phyloP scores from a whole-genome alignment of 2,888 invertebrate genomes.

The Phytoseiulus persimilis region DNA sequence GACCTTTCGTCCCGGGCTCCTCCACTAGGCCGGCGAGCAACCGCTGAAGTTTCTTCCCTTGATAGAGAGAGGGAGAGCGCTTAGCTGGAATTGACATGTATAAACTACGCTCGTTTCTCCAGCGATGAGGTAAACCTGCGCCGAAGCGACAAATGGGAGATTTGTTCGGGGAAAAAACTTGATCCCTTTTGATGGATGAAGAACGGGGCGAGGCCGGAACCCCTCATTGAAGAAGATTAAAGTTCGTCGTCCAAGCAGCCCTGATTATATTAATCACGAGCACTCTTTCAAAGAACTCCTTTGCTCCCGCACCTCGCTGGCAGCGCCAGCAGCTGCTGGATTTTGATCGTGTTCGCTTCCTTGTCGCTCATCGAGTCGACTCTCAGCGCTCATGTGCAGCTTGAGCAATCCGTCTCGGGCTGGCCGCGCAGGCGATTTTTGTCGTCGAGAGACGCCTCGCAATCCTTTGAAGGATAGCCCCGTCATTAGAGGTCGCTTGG shows the following conservation, averaged over 20 bases:
- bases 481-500: neutral
- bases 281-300: neutral
- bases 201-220: slow-evolving; percentile 5
- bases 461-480: neutral
- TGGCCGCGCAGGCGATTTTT: neutral
- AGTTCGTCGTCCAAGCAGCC: neutral
- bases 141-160: neutral
- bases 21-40: neutral
- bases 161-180: neutral
- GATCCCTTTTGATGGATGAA: slow-evolving; percentile 5
- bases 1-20: neutral
- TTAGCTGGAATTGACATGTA: slow-evolving; percentile 5
- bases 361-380: neutral
- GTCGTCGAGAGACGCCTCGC: neutral
- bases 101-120: neutral
- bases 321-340: neutral
- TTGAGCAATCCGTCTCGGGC: neutral
- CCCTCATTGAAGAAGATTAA: neutral
- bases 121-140: neutral
- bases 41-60: neutral
- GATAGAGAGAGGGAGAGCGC: neutral
- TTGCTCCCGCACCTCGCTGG: neutral
- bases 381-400: neutral
- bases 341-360: neutral
- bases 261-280: slow-evolving; percentile 5